Conservation (phyloP, 2,888 invertebrate species). For the Villa cingulata region DNA sequence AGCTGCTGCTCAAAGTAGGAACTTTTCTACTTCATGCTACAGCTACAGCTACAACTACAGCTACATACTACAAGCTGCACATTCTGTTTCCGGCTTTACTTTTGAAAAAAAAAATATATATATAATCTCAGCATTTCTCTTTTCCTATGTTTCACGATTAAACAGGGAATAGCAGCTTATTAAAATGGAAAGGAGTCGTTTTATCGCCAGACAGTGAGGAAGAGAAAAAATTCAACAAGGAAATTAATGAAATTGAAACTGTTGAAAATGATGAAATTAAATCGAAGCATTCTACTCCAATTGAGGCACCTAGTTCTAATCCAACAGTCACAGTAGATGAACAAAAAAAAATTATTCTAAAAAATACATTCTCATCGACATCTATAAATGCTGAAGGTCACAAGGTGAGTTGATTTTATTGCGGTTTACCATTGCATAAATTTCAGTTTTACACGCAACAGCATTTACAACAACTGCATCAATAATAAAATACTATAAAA, state of each 20-base stretch:
- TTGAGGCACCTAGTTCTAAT: neutral
- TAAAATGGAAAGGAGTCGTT: slow-evolving; percentile 64
- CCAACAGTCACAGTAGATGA: neutral
- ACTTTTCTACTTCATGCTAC: no score
- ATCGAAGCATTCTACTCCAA: neutral
- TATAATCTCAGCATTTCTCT: no score
- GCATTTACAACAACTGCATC: no score
- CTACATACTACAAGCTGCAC: no score
- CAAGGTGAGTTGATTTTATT: slow-evolving; percentile 15
- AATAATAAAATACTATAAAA: no score
- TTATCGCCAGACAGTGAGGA: slow-evolving; percentile 44
- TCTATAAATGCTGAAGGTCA: slow-evolving; percentile 16
- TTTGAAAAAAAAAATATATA: no score
- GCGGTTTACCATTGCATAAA: no score
- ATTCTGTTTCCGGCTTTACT: no score
- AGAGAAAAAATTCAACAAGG: neutral
- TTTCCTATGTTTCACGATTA: no score
- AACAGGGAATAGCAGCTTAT: slow-evolving; percentile 15
- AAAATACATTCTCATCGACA: neutral
- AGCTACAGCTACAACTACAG: no score
- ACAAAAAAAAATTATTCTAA: neutral
- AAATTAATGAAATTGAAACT: neutral
- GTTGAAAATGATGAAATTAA: neutral
- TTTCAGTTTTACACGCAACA: no score
- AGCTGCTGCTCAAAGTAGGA: no score